Evolutionary conservation across 2,797 vertebrate genomes (phyloP).

Genomic region (Sebastolobus altivelis): DNA sequence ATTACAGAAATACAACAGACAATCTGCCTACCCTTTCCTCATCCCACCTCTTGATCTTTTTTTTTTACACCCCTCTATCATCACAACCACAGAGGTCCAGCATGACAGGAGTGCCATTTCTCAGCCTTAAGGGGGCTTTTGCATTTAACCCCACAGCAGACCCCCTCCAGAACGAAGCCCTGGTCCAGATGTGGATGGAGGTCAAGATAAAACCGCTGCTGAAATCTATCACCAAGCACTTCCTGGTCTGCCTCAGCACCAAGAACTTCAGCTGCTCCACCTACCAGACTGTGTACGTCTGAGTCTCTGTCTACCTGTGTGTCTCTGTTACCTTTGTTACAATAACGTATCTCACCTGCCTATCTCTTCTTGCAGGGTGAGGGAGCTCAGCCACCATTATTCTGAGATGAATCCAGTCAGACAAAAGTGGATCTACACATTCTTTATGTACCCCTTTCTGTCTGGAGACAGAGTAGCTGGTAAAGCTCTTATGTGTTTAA

Average conservation of each 20-base stretch:
- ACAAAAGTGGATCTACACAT: slow-evolving; percentile 85
- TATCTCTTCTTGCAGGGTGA: slow-evolving; percentile 71
- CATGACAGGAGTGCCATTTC: slow-evolving; percentile 56
- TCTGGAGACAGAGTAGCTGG: slow-evolving; percentile 76
- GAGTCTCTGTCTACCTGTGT: neutral
- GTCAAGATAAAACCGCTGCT: slow-evolving; percentile 82
- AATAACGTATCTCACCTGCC: slow-evolving; percentile 2
- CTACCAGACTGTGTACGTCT: slow-evolving; percentile 82
- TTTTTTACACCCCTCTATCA: neutral
- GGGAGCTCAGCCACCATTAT: slow-evolving; percentile 79
- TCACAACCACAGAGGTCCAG: slow-evolving; percentile 60
- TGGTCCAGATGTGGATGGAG: slow-evolving; percentile 83
- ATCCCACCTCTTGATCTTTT: neutral
- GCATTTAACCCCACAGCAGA: slow-evolving; percentile 41
- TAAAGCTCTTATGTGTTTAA: slow-evolving; percentile 42
- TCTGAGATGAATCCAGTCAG: slow-evolving; percentile 76
- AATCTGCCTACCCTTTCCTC: neutral
- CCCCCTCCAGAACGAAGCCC: slow-evolving; percentile 73
- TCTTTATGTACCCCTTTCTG: slow-evolving; percentile 87
- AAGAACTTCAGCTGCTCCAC: slow-evolving; percentile 85
- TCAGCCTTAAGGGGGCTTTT: slow-evolving; percentile 69
- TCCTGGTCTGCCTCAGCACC: slow-evolving; percentile 84
- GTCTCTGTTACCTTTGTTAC: neutral
- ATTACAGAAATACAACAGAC: neutral
- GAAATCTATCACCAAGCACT: slow-evolving; percentile 76